Evolutionary conservation across 2,797 vertebrate genomes (phyloP), one percentile per base, ranked within the genome.

Genomic region (Avahi laniger): DNA sequence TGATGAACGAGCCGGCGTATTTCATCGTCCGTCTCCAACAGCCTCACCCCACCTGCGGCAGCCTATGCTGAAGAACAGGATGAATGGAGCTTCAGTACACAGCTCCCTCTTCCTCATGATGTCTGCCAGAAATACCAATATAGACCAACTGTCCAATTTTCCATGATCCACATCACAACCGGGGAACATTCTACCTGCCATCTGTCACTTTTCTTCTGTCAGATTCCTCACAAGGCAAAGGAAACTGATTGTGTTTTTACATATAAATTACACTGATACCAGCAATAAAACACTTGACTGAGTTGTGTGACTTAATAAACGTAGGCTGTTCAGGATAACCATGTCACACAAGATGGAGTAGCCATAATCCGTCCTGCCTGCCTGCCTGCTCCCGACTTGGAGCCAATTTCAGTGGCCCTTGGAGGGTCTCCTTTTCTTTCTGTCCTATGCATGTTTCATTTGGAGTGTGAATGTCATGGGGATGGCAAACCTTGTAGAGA

Each of bases 211-310:
- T 73, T 93, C 95, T 73, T 7, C 89, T 65, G 76, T 97, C 96
- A 85, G 57, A 78, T 92, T 95, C 96, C 94, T 95, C 63, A 7
- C 90, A 95, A 93, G 89, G 96, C 69, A 94, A 97, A 96, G 91
- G 69, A 95, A 97, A 96, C 69, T 87, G 95, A 97, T 89, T 94
- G 96, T 96, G 81, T 91, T 97, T 98, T 97, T 96, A 96, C 94
- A 95, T 96, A 97, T 94, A 96, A 97, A 96, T 96, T 94, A 94
- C 91, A 96, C 35, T 83, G 92, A 97, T 96, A n/a, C 59, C 1
- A 0, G 95, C 86, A 97, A 96, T 97, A 98, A 98, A 98, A 97
- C 72, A 97, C 52, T 93, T 94, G 88, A 89, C 88, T 95, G 97
- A 94, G 81, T 50, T 17, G 59, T 81, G 52, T 1, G 15, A 93